Evolutionary conservation across 2,797 vertebrate species (phyloP).

Genomic region (Psittacula derbiana): DNA sequence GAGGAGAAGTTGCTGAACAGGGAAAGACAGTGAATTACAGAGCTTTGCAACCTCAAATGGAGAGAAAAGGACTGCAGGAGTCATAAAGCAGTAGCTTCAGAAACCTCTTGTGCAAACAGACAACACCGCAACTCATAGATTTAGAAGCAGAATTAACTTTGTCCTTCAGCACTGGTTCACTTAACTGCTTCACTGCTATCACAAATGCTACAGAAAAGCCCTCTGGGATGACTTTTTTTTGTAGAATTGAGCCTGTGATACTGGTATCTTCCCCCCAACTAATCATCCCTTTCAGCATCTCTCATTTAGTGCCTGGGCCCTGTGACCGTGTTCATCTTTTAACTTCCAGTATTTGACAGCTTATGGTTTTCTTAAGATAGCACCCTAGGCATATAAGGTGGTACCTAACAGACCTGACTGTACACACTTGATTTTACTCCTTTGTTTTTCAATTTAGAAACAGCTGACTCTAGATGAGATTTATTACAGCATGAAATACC

Average conservation of each 20-base stretch:
- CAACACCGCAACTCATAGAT: background rate
- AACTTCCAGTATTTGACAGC: background rate
- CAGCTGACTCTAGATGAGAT: background rate
- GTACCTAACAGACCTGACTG: background rate
- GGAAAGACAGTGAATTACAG: background rate
- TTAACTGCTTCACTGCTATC: slow-evolving; percentile 4
- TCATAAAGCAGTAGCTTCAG: slow-evolving; percentile 43
- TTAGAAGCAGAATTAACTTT: slow-evolving; percentile 15
- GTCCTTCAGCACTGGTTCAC: background rate
- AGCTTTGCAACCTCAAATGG: slow-evolving; percentile 1
- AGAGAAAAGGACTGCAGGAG: slow-evolving; percentile 30
- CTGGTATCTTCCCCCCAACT: background rate
- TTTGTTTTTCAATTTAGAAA: slow-evolving; percentile 6
- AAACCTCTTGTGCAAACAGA: slow-evolving; percentile 25
- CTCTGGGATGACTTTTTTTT: background rate
- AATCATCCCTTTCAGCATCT: background rate
- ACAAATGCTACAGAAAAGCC: background rate
- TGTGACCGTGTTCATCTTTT: background rate
- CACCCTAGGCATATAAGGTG: background rate
- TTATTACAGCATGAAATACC: slow-evolving; percentile 4
- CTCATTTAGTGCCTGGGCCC: background rate
- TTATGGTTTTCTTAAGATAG: background rate
- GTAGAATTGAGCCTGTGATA: background rate
- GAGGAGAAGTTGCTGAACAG: background rate
- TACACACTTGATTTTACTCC: background rate